Conservation (phyloP, 2,797 vertebrate species). For the Rhynchonycteris naso region DNA sequence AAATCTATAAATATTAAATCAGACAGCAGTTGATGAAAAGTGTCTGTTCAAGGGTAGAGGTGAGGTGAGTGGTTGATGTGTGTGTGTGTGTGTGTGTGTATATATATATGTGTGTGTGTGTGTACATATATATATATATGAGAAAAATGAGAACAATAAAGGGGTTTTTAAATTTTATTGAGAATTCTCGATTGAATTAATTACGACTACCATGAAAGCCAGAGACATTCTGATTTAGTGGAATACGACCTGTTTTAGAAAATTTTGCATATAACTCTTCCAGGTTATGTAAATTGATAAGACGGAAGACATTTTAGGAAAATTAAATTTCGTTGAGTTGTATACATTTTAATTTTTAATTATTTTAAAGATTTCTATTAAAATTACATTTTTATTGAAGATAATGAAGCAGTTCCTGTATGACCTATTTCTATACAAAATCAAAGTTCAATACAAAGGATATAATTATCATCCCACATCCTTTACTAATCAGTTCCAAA, state of each 20-base stretch:
- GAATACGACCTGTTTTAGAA: constrained; percentile 39
- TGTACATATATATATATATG: too few relatives aligned
- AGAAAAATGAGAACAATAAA: constrained; percentile 27
- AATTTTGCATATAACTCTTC: constrained; percentile 13
- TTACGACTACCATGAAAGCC: constrained; percentile 15
- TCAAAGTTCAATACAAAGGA: not conserved
- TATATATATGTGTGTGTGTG: too few relatives aligned
- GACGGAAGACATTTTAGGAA: constrained; percentile 19
- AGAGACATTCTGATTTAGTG: constrained; percentile 47
- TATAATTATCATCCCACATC: constrained; percentile 13
- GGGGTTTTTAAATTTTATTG: constrained; percentile 22
- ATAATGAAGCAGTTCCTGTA: not conserved
- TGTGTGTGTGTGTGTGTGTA: too few relatives aligned
- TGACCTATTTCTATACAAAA: constrained; percentile 57
- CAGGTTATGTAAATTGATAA: not conserved
- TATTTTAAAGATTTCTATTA: constrained; percentile 54
- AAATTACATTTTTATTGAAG: constrained; percentile 52
- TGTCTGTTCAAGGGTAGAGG: not conserved
- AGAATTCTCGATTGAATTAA: constrained; percentile 36
- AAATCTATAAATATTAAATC: constrained; percentile 26
- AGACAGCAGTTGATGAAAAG: not conserved
- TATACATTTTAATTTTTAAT: constrained; percentile 50
- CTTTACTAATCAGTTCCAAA: constrained; percentile 25
- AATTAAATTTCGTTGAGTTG: constrained; percentile 31
- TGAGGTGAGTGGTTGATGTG: not conserved